Percentiles rank a stretch among this genome's conserved stretches.
Conservation (phyloP, 35 echinoderm and acorn worm genomes). For the Patiria miniata region DNA sequence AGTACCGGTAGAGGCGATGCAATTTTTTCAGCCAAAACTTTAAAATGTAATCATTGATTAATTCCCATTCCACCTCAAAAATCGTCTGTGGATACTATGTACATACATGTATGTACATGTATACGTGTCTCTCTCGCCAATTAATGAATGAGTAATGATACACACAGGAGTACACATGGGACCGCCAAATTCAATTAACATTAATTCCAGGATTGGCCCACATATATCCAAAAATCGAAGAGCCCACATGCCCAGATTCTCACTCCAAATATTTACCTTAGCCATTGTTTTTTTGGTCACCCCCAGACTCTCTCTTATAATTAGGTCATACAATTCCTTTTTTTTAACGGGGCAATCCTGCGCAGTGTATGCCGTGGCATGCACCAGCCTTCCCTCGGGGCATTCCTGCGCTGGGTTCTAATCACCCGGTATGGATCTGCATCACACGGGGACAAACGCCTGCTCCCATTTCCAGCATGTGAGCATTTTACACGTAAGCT, state of each 20-base stretch:
- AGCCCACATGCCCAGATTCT: neutral
- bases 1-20: too few relatives aligned
- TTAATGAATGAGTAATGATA: too few relatives aligned
- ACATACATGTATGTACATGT: too few relatives aligned
- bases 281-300: neutral
- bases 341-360: neutral
- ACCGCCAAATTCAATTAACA: too few relatives aligned
- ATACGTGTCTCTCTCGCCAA: too few relatives aligned
- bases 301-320: neutral
- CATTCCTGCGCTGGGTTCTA: neutral
- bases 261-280: slow-evolving; percentile 1
- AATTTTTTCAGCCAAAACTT: too few relatives aligned
- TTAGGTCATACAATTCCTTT: slow-evolving; percentile 5
- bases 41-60: too few relatives aligned
- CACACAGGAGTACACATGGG: too few relatives aligned
- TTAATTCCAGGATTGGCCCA: too few relatives aligned
- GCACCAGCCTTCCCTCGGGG: neutral
- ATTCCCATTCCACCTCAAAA: too few relatives aligned
- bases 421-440: slow-evolving; percentile 23
- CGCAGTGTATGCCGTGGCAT: neutral
- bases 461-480: neutral
- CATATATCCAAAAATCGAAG: too few relatives aligned
- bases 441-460: neutral
- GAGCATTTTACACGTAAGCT: neutral
- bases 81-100: too few relatives aligned